Conservation (phyloP, 2,113 vertebrate genomes). For the Podarcis muralis region DNA sequence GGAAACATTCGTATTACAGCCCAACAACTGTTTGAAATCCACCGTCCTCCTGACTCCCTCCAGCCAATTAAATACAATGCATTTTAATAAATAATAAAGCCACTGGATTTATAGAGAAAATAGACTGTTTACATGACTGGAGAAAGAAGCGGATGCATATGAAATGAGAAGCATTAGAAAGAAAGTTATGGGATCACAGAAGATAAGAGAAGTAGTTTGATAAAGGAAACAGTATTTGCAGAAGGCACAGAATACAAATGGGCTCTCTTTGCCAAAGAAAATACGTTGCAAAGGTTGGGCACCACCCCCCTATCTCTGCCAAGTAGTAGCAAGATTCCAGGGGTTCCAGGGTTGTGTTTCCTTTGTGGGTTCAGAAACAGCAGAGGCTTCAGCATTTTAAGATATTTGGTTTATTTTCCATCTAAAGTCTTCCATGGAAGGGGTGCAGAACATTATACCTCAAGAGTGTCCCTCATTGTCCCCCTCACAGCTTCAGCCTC, state of each 20-base stretch:
- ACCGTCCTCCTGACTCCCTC: not conserved
- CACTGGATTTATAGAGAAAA: not conserved
- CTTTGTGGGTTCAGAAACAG: too few species aligned
- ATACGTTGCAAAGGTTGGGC: too few species aligned
- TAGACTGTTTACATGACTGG: not conserved
- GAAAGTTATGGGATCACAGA: not conserved
- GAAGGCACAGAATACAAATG: not conserved
- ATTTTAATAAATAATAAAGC: constrained; percentile 13
- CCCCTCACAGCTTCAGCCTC: too few species aligned
- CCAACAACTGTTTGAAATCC: not conserved
- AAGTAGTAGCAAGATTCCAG: too few species aligned
- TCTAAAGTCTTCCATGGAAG: too few species aligned
- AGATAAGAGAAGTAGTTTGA: not conserved
- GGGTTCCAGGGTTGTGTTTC: too few species aligned
- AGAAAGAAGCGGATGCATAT: not conserved
- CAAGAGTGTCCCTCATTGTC: too few species aligned
- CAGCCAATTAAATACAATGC: not conserved
- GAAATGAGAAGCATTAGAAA: not conserved
- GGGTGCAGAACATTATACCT: too few species aligned
- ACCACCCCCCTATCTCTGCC: too few species aligned
- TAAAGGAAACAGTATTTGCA: not conserved
- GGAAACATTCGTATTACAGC: not conserved
- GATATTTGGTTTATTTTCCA: too few species aligned
- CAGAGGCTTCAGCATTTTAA: too few species aligned
- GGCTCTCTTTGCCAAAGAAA: not conserved